These are phyloP conservation scores for Apeira syringaria DNA, from an alignment of 2,888 invertebrate species.

Conservation along the genomic window DNA sequence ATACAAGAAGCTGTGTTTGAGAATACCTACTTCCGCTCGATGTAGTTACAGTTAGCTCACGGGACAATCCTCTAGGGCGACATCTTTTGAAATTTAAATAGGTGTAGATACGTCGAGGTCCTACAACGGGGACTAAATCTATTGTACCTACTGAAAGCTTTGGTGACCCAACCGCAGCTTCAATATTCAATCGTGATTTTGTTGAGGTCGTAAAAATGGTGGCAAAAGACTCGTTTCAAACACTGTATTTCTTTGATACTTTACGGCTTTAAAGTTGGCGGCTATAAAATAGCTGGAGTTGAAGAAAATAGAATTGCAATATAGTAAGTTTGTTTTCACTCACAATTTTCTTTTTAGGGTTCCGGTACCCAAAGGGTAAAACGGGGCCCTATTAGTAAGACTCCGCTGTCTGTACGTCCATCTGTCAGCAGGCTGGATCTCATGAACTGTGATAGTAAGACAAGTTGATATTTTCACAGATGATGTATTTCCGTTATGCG, in stretches of 20 bases:
- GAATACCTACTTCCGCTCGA: conserved; percentile 19
- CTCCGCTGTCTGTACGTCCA: no score
- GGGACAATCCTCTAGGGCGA: conserved; percentile 41
- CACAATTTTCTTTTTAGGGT: no score
- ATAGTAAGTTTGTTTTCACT: no score
- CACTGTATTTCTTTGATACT: neutral
- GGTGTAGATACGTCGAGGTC: conserved; percentile 36
- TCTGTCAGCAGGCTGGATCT: no score
- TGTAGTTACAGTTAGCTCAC: conserved; percentile 28
- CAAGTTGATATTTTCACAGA: no score
- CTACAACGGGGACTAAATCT: conserved; percentile 40
- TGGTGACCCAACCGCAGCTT: conserved; percentile 25
- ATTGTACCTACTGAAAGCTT: conserved; percentile 28
- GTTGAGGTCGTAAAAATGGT: conserved; percentile 3
- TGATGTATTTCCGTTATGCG: no score
- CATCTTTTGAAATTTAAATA: conserved; percentile 59
- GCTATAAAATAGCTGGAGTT: neutral
- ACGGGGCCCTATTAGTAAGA: no score
- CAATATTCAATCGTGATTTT: conserved; percentile 20
- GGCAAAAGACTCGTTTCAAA: neutral
- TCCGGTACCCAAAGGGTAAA: no score
- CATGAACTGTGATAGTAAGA: no score
- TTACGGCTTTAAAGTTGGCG: neutral
- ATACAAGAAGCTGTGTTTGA: conserved; percentile 13
- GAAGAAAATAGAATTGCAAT: no score